Evolutionary conservation across 2,113 vertebrate genomes (phyloP).

Genomic region (Lagopus leucura): DNA sequence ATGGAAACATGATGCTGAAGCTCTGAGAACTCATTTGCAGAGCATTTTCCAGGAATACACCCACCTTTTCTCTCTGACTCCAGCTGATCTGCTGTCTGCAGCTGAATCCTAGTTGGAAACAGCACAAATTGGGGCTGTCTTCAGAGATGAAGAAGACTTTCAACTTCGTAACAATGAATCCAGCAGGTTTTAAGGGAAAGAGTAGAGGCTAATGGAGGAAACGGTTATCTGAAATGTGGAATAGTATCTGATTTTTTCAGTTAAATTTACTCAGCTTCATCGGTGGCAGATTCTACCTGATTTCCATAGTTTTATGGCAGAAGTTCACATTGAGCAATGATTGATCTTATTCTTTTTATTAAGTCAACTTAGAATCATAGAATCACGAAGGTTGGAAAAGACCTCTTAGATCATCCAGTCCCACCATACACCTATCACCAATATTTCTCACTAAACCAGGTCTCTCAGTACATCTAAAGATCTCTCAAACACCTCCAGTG

Average conservation of each 20-base stretch:
- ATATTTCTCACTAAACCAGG: too few species aligned
- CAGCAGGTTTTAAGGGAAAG: not conserved
- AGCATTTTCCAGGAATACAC: not conserved
- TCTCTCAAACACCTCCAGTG: too few species aligned
- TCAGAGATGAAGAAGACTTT: not conserved
- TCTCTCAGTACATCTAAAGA: too few species aligned
- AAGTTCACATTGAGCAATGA: not conserved
- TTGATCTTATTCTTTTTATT: not conserved
- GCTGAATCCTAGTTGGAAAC: constrained; percentile 15
- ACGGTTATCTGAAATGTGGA: not conserved
- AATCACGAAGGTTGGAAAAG: too few species aligned
- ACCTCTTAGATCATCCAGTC: too few species aligned
- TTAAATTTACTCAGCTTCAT: not conserved
- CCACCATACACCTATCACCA: too few species aligned
- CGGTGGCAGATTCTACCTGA: not conserved
- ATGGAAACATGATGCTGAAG: constrained; percentile 33
- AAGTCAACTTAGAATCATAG: not conserved
- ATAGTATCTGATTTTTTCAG: not conserved
- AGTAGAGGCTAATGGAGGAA: not conserved
- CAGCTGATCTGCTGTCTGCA: not conserved
- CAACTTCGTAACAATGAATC: not conserved
- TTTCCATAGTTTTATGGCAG: not conserved
- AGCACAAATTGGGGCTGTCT: not conserved
- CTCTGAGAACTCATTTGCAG: not conserved
- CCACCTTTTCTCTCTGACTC: not conserved